A percentile compares a stretch with the other conserved stretches of the same genome.
These are phyloP conservation scores for Oceanites oceanicus DNA, from an alignment of 2,113 vertebrate species.

Conservation along the genomic window DNA sequence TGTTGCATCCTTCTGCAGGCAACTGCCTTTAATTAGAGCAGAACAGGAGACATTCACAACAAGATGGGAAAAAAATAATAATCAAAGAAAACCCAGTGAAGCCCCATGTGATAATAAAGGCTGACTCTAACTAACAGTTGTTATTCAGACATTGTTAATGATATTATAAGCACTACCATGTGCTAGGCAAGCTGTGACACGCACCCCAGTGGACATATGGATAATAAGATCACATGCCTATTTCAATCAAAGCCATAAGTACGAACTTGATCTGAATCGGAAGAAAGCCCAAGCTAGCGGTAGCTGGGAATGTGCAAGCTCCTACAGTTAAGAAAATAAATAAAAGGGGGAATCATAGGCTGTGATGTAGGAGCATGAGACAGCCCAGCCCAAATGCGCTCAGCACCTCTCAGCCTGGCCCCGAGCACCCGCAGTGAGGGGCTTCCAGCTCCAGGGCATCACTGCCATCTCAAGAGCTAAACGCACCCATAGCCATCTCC, in stretches of 20 bases:
- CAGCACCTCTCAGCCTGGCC: not conserved
- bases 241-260: slow-evolving; percentile 60
- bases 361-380: accelerated
- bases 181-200: slow-evolving; percentile 70
- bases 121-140: slow-evolving; percentile 58
- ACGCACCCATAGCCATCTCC: not conserved
- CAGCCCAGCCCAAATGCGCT: not conserved
- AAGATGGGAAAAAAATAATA: not conserved
- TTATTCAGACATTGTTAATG: slow-evolving; percentile 61
- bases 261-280: slow-evolving; percentile 40
- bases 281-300: not conserved
- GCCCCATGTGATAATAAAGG: slow-evolving; percentile 34
- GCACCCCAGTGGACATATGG: slow-evolving; percentile 58
- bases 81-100: slow-evolving; percentile 15
- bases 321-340: not conserved
- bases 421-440: accelerated
- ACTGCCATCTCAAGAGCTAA: not conserved
- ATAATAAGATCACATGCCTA: slow-evolving; percentile 64
- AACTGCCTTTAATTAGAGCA: not conserved
- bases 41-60: not conserved
- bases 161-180: slow-evolving; percentile 66
- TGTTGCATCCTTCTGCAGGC: not conserved
- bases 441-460: not conserved
- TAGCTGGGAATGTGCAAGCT: not conserved
- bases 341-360: not conserved